phyloP scores from a whole-genome alignment of 53 echinoderm and acorn worm species.

The Zoroaster sp. region DNA sequence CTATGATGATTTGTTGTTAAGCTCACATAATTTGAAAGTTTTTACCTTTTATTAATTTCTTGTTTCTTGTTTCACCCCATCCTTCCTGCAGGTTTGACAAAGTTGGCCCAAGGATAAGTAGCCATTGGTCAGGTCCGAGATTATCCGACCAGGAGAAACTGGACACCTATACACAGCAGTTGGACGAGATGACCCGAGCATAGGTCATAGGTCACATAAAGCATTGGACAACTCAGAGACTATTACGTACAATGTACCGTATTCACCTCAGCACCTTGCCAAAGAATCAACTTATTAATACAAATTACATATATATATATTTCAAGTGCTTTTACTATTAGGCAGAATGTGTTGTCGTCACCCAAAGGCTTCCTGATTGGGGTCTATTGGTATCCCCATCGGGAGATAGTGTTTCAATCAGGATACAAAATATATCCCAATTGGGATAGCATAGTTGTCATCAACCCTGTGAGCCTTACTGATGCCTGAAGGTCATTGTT shows the following conservation, averaged over 20 bases:
- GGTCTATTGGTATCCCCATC: too few relatives aligned
- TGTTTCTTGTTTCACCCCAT: neutral
- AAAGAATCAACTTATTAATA: neutral
- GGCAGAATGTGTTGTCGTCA: too few relatives aligned
- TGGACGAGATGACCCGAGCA: slow-evolving; percentile 51
- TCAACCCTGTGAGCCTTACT: too few relatives aligned
- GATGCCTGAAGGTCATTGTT: too few relatives aligned
- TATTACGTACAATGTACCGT: neutral
- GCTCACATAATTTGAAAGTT: too few relatives aligned
- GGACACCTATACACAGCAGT: slow-evolving; percentile 62
- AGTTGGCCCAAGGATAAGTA: slow-evolving; percentile 63
- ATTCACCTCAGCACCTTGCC: slow-evolving; percentile 4
- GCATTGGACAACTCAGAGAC: neutral
- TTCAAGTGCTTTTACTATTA: too few relatives aligned
- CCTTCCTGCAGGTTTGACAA: slow-evolving; percentile 63
- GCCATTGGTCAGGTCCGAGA: slow-evolving; percentile 59
- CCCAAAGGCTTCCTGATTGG: too few relatives aligned
- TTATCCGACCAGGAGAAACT: slow-evolving; percentile 33
- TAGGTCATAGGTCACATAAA: slow-evolving; percentile 15
- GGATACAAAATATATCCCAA: too few relatives aligned
- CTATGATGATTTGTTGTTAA: too few relatives aligned
- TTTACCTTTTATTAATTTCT: neutral
- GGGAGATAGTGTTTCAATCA: too few relatives aligned
- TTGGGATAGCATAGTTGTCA: too few relatives aligned
- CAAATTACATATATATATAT: too few relatives aligned